phyloP scores from a whole-genome alignment of 2,888 invertebrate species.

The Pristionchus japonicus region DNA sequence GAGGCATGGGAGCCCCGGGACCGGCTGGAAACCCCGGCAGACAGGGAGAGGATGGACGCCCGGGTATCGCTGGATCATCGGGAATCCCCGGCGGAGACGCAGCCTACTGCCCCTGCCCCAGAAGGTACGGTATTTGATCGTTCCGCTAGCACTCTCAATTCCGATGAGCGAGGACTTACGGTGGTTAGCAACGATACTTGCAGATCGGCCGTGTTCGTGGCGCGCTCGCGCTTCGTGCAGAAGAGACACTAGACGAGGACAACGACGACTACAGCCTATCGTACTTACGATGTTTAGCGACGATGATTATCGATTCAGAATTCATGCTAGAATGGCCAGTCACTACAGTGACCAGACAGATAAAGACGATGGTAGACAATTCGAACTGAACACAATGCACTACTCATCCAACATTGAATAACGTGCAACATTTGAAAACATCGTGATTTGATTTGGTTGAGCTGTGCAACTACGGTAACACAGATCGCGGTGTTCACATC shows the following conservation, averaged over 20 bases:
- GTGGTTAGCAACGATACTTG: background rate
- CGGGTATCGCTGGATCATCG: background rate
- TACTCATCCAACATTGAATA: background rate
- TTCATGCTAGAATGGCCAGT: background rate
- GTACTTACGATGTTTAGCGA: background rate
- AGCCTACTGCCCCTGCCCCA: constrained; percentile 47
- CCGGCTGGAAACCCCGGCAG: constrained; percentile 31
- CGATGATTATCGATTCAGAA: background rate
- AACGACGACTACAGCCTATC: background rate
- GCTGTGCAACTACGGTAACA: too few relatives aligned
- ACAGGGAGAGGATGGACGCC: constrained; percentile 23
- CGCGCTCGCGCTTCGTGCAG: background rate
- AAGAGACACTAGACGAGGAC: constrained; percentile 18
- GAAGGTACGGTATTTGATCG: constrained; percentile 53
- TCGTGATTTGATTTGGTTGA: too few relatives aligned
- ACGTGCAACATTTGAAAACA: background rate
- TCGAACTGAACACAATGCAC: background rate
- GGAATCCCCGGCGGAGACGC: constrained; percentile 40
- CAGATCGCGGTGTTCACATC: too few relatives aligned
- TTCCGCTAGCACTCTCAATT: background rate
- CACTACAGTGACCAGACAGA: background rate
- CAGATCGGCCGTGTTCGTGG: constrained; percentile 40
- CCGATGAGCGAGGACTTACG: background rate
- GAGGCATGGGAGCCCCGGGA: constrained; percentile 21
- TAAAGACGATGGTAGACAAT: background rate